Conservation (phyloP, 2,113 vertebrate species). For the Heterotis niloticus region DNA sequence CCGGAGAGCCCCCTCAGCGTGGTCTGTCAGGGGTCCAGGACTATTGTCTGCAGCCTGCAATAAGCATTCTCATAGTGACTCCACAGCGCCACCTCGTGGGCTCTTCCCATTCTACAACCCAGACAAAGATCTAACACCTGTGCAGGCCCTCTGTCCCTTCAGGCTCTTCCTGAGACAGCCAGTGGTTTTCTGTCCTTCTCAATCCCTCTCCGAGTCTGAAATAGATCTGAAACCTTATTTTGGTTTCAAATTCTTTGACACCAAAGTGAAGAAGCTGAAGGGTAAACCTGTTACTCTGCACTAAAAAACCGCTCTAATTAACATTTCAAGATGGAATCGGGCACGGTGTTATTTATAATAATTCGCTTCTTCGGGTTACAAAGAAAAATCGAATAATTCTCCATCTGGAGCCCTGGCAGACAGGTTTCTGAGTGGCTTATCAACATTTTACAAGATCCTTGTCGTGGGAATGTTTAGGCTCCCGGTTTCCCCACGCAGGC, state of each 20-base stretch:
- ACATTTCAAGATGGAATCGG: neutral
- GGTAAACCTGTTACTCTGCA: neutral
- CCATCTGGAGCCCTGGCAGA: neutral
- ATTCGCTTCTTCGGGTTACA: neutral
- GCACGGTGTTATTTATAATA: neutral
- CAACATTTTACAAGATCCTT: neutral
- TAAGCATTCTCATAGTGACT: neutral
- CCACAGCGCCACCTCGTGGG: slow-evolving; percentile 13
- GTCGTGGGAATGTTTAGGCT: neutral
- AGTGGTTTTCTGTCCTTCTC: too few species aligned
- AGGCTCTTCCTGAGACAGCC: too few species aligned
- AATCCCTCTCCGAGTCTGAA: too few species aligned
- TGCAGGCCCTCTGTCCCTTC: too few species aligned
- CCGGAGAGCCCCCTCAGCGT: neutral
- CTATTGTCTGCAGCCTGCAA: neutral
- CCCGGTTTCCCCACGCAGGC: neutral
- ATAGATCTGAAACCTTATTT: too few species aligned
- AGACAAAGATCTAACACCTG: too few species aligned
- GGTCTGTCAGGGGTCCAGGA: neutral
- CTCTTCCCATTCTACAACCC: neutral
- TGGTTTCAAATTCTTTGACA: neutral
- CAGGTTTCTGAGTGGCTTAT: slow-evolving; percentile 3
- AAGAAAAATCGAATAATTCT: neutral
- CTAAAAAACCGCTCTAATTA: neutral
- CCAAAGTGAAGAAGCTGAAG: neutral